Percentiles rank a stretch among this genome's conserved stretches.
Conservation (phyloP, 2,888 invertebrate species). For the Leptopterna dolabrata region DNA sequence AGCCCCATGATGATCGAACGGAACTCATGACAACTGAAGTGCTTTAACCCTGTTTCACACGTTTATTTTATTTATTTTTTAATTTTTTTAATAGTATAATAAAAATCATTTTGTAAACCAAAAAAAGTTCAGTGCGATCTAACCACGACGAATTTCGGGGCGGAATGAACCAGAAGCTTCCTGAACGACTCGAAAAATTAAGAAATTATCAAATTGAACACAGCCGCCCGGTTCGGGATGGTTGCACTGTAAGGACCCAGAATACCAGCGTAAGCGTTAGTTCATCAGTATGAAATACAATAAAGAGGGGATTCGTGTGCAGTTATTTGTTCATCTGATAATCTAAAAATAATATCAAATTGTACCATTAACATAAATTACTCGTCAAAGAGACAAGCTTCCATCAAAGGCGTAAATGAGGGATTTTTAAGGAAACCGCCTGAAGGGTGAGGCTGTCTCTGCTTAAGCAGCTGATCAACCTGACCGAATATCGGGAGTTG, state of each 20-base stretch:
- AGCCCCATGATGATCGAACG: conserved; percentile 63
- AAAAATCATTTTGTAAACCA: neutral
- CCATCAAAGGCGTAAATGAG: no score
- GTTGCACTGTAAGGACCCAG: conserved; percentile 10
- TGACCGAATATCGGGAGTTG: no score
- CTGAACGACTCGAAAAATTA: neutral
- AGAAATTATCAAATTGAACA: neutral
- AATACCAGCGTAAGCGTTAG: conserved; percentile 12
- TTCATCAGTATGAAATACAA: neutral
- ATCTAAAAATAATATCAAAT: no score
- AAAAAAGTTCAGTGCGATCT: neutral
- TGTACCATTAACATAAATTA: no score
- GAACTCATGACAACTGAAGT: conserved; percentile 4
- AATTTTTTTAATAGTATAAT: neutral
- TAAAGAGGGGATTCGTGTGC: neutral
- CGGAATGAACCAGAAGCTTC: neutral
- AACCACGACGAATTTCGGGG: neutral
- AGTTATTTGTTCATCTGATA: neutral
- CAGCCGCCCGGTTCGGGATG: neutral
- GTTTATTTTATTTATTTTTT: neutral
- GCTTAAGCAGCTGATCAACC: no score
- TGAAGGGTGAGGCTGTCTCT: no score
- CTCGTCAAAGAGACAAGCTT: no score
- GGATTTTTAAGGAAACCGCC: no score
- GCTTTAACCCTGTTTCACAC: conserved; percentile 21